These are phyloP conservation scores for Oscheius sp. DNA, from an alignment of 2,888 invertebrate genomes.

Conservation along the genomic window DNA sequence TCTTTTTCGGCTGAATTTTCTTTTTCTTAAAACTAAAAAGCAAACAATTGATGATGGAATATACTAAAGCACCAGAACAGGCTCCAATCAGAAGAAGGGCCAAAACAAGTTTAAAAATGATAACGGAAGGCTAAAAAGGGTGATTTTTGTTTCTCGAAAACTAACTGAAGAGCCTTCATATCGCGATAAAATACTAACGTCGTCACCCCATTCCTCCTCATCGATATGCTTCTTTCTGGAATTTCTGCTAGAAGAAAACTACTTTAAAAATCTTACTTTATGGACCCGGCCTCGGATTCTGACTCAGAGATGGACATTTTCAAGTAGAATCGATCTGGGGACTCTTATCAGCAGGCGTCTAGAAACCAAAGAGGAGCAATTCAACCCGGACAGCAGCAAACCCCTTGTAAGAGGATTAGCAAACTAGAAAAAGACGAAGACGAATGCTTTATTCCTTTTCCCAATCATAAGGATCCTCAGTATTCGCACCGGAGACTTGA, in stretches of 20 bases:
- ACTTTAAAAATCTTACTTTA: conserved; percentile 1
- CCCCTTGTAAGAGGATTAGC: no score
- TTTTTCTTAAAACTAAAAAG: background rate
- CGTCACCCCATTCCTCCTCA: conserved; percentile 38
- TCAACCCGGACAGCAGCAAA: no score
- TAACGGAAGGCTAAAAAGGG: conserved; percentile 4
- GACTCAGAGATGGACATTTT: conserved; percentile 4
- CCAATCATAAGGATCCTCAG: conserved; percentile 58
- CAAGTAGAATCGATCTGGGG: background rate
- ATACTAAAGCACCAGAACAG: conserved; percentile 31
- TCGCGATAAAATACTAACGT: conserved; percentile 29
- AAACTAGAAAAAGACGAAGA: no score
- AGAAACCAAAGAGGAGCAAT: no score
- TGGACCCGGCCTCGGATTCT: conserved; percentile 8
- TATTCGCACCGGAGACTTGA: conserved; percentile 32
- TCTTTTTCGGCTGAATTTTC: background rate
- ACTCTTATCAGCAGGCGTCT: conserved; percentile 5
- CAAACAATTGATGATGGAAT: conserved; percentile 31
- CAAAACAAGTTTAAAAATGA: conserved; percentile 25
- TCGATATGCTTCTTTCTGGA: background rate
- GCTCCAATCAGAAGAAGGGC: conserved; percentile 29
- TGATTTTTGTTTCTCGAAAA: background rate
- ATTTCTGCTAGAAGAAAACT: background rate
- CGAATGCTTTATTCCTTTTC: no score
- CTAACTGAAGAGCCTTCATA: conserved; percentile 30